Evolutionary conservation across 2,113 vertebrate species (phyloP), one percentile per base, ranked within the genome.

Genomic region (Cochlearius cochlearius): DNA sequence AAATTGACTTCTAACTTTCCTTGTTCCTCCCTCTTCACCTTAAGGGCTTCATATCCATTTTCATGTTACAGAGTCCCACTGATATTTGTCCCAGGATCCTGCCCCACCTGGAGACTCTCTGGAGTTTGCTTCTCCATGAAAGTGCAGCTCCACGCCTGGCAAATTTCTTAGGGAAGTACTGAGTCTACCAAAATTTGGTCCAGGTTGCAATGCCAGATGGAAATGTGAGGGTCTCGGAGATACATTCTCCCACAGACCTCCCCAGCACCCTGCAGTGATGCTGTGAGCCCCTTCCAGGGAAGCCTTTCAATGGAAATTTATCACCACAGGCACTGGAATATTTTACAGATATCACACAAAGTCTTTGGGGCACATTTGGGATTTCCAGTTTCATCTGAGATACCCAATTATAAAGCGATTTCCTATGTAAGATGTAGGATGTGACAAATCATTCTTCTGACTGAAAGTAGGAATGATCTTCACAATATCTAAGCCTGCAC

Each of bases 391-490:
- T 91, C 52, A 80, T 34, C 23, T 72, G 27, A 84, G 60, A 81
- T 77, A 91, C 9, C 66, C 19, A 85, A 64, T 78, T 91, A 78
- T 47, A 87, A 88, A 74, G 55, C 5, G 21, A 47, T 91, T 92
- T 89, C 73, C 73, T 67, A 11, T 9, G 21, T 55, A 85, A 82
- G 66, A 87, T 34, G 45, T 29, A 75, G 76, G 30, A 92, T 68
- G 32, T 36, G 77, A 89, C 52, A 71, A 79, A 92, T 59, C 50
- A 86, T 59, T 88, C n/a, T 90, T 93, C 38, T 15, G 10, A 71
- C 55, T 83, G n/a, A 86, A 93, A 92, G 88, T 39, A 92, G 94
- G 96, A 96, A 95, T 62, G 56, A 72, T 93, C 56, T 56, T 91
- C 71, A 77, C 39, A 88, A 83, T 94, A 95, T 83, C 72, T 74